A percentile compares a stretch with the other conserved stretches of the same genome.
Conservation (phyloP, 2,797 vertebrate species). For the Enteromius paludinosus region DNA sequence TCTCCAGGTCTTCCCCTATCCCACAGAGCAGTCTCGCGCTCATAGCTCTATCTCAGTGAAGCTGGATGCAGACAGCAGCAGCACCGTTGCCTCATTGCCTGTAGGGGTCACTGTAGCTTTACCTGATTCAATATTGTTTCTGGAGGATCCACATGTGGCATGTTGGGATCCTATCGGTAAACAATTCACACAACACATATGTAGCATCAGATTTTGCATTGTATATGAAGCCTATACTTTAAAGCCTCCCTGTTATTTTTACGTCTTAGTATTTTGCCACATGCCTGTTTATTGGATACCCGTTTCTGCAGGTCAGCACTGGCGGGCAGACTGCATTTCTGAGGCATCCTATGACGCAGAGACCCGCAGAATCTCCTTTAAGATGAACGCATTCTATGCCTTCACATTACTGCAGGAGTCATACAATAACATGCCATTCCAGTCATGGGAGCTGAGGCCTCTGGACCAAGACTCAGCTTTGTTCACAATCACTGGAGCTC, state of each 20-base stretch:
- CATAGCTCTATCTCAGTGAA: constrained; percentile 37
- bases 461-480: constrained; percentile 74
- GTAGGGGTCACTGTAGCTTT: constrained; percentile 78
- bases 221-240: background rate
- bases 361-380: constrained; percentile 77
- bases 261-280: background rate
- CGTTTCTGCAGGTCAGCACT: constrained; percentile 75
- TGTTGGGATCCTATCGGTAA: constrained; percentile 86
- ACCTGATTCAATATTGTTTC: constrained; percentile 77
- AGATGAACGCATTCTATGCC: constrained; percentile 77
- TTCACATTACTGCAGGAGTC: constrained; percentile 84
- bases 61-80: constrained; percentile 62
- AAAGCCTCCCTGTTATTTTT: background rate
- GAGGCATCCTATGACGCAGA: constrained; percentile 65
- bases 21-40: constrained; percentile 56
- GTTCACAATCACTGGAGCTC: constrained; percentile 75
- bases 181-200: background rate
- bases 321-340: constrained; percentile 84
- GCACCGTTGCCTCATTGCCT: constrained; percentile 49
- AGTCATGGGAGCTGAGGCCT: constrained; percentile 87
- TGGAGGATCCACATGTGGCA: constrained; percentile 82
- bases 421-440: constrained; percentile 86
- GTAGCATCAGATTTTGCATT: background rate
- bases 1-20: constrained; percentile 78
- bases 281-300: background rate